A percentile compares a stretch with the other conserved stretches of the same genome.
Evolutionary conservation across 2,113 vertebrate species (phyloP).

Genomic region (Osmerus eperlanus): DNA sequence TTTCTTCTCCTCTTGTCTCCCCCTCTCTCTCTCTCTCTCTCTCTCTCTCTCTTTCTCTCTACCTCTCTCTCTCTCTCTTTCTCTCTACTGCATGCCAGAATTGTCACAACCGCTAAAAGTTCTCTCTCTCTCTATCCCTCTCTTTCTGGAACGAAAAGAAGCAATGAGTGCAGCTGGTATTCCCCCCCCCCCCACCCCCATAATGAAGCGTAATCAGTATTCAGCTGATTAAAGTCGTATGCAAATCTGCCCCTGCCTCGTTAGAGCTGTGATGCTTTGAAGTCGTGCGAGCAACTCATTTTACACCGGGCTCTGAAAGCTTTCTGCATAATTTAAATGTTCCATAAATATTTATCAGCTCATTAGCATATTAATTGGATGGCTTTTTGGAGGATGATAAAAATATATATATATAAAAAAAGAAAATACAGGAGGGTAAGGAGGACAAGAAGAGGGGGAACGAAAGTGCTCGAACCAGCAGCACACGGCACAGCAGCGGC

Average conservation of each 20-base stretch:
- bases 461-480: slow-evolving; percentile 57
- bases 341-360: slow-evolving; percentile 99
- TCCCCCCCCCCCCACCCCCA: slow-evolving; percentile 69
- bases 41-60: slow-evolving; percentile 52
- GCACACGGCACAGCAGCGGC: slow-evolving; percentile 40
- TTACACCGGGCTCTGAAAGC: slow-evolving; percentile 96
- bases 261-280: slow-evolving; percentile 99
- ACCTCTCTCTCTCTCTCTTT: slow-evolving; percentile 71
- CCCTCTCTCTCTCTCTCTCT: slow-evolving; percentile 45
- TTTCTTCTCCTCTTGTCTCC: slow-evolving; percentile 30
- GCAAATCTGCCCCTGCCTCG: slow-evolving; percentile 93
- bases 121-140: slow-evolving; percentile 68
- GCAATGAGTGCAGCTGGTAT: slow-evolving; percentile 99
- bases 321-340: slow-evolving; percentile 98
- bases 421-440: slow-evolving; percentile 66
- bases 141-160: slow-evolving; percentile 90
- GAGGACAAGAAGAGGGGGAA: slow-evolving; percentile 27
- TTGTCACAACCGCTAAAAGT: slow-evolving; percentile 96
- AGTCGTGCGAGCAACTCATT: slow-evolving; percentile 98
- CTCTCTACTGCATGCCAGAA: slow-evolving; percentile 75
- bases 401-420: slow-evolving; percentile 13
- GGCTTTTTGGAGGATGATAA: slow-evolving; percentile 74
- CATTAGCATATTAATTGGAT: slow-evolving; percentile 99
- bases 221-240: slow-evolving; percentile 99
- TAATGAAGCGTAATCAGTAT: slow-evolving; percentile 99